phyloP scores from a whole-genome alignment of 2,797 vertebrate species.

The Ctenochaetus hawaiiensis region DNA sequence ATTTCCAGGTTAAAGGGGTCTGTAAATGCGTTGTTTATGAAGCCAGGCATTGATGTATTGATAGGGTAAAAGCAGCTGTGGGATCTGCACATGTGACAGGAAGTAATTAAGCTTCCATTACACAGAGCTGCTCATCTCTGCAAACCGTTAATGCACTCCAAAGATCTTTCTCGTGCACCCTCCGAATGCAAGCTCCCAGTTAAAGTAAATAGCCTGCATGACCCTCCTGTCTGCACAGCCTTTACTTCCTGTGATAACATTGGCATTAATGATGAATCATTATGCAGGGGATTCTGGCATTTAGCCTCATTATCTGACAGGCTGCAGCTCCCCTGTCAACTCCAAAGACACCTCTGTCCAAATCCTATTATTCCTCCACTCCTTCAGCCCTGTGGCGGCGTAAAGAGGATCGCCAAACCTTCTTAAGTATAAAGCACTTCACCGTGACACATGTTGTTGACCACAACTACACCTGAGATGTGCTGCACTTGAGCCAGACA shows the following conservation, averaged over 20 bases:
- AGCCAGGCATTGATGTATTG: slow-evolving; percentile 38
- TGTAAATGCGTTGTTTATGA: slow-evolving; percentile 56
- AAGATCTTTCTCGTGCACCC: slow-evolving; percentile 43
- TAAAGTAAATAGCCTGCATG: slow-evolving; percentile 64
- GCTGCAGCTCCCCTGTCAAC: slow-evolving; percentile 54
- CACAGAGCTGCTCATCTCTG: slow-evolving; percentile 45
- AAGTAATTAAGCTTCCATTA: slow-evolving; percentile 78
- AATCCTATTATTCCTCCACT: slow-evolving; percentile 50
- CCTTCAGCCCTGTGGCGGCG: slow-evolving; percentile 21
- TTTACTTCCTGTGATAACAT: slow-evolving; percentile 48
- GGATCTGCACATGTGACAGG: slow-evolving; percentile 57
- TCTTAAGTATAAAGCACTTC: slow-evolving; percentile 21
- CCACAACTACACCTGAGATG: slow-evolving; percentile 30
- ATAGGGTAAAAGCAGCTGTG: slow-evolving; percentile 52
- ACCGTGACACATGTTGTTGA: slow-evolving; percentile 44
- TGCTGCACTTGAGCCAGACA: slow-evolving; percentile 10
- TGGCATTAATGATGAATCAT: slow-evolving; percentile 76
- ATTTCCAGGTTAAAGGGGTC: slow-evolving; percentile 40
- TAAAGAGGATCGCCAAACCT: slow-evolving; percentile 37
- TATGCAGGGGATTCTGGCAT: slow-evolving; percentile 68
- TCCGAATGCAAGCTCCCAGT: slow-evolving; percentile 41
- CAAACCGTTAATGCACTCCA: slow-evolving; percentile 55
- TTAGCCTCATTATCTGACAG: slow-evolving; percentile 76
- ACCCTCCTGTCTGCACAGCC: slow-evolving; percentile 44
- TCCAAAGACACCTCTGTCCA: slow-evolving; percentile 61